These are phyloP conservation scores for Cyrtonyx montezumae DNA, from an alignment of 2,113 vertebrate species.

Conservation along the genomic window DNA sequence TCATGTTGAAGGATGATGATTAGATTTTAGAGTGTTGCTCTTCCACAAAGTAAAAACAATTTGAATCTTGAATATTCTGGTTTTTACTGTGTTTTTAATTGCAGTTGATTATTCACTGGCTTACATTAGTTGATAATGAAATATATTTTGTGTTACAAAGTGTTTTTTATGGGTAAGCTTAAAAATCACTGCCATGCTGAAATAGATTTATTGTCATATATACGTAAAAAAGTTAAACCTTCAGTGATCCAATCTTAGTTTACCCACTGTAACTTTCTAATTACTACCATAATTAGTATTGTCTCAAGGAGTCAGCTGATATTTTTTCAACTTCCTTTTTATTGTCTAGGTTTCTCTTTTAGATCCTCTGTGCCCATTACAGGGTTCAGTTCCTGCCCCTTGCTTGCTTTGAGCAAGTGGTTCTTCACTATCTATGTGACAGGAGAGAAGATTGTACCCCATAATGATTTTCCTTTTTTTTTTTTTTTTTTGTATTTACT, in stretches of 20 bases:
- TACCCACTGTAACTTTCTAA: not conserved
- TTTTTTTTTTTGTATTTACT: not conserved
- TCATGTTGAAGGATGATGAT: not conserved
- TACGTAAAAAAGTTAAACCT: not conserved
- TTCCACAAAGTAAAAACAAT: not conserved
- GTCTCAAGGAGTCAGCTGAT: not conserved
- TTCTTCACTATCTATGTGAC: not conserved
- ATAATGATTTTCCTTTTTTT: not conserved
- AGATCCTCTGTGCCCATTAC: not conserved
- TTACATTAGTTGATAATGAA: not conserved
- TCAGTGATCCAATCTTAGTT: not conserved
- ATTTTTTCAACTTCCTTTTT: not conserved
- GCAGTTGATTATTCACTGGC: not conserved
- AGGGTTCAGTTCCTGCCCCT: not conserved
- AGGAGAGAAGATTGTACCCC: not conserved
- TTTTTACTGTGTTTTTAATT: not conserved
- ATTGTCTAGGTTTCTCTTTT: not conserved
- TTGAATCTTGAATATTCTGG: not conserved
- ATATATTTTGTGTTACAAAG: not conserved
- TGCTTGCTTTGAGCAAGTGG: not conserved
- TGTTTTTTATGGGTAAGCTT: not conserved
- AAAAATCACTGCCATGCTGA: not conserved
- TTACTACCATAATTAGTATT: not conserved
- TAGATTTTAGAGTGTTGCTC: constrained; percentile 10
- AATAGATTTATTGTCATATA: not conserved